Evolutionary conservation across 2,888 invertebrate genomes (phyloP), one percentile per base, ranked within the genome.

Genomic region (Alcis repandata): DNA sequence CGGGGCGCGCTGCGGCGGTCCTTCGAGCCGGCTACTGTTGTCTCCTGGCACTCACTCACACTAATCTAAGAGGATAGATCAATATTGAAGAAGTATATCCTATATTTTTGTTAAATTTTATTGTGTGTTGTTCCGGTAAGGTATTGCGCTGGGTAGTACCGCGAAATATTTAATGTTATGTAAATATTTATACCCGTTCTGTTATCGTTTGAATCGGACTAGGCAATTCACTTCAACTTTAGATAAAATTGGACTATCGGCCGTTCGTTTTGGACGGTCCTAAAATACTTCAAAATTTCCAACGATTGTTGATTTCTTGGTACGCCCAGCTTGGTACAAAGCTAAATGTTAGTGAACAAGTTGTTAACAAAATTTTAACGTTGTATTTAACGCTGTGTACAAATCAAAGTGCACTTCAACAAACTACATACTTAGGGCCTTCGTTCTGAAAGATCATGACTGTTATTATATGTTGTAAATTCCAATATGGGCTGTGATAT

Each of bases 401-500:
- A 92, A 93, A 93, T 89, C 78, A 87, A 93, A 93, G 92, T 93
- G 92, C 93, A 93, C 93, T 93, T 93, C 91, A 87, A 83, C 84
- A 83, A 83, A 87, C 86, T 84, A 85, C 82, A 83, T 84, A 88
- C 83, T 86, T 88, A 89, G 85, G n/a, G 89, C 88, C 90, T 90
- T 90, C 85, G 85, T 89, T 91, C 84, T 87, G 76, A 88, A 90
- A 90, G 87, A 89, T 85, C 86, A 84, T 88, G 45, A 56, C 53
- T 56, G 86, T 89, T 91, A 88, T 89, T 89, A 91, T 91, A 87
- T 91, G 91, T 92, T 92, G 89, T 92, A 95, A 95, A 95, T 95
- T 96, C 95, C 96, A 96, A 95, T 80, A 95, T 95, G 95, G 96
- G 96, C 96, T 96, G 96, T 96, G 96, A 96, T 95, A 95, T 94